These are phyloP conservation scores for Poeciliopsis presidionis DNA, from an alignment of 2,797 vertebrate genomes.

Conservation along the genomic window DNA sequence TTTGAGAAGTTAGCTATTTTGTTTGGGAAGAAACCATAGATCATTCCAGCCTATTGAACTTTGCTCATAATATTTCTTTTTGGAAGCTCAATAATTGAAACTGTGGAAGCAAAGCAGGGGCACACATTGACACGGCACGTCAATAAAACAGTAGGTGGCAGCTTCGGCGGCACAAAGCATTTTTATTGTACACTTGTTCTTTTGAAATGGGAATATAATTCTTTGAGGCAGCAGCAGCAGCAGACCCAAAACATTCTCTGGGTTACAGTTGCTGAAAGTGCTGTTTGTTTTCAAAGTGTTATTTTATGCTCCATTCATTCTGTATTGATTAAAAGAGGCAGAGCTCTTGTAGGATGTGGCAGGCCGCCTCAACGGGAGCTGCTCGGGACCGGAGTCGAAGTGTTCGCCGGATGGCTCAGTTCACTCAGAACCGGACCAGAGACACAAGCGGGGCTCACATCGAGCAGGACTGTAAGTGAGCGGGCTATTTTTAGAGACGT, in stretches of 20 bases:
- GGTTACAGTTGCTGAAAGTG: conserved; percentile 37
- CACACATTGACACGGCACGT: conserved; percentile 59
- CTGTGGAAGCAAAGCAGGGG: conserved; percentile 45
- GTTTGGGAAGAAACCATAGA: conserved; percentile 25
- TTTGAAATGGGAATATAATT: conserved; percentile 63
- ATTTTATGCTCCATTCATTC: conserved; percentile 56
- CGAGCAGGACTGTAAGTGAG: conserved; percentile 54
- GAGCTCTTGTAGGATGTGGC: conserved; percentile 53
- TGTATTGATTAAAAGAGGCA: conserved; percentile 69
- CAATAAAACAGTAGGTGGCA: conserved; percentile 67
- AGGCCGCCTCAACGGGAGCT: conserved; percentile 56
- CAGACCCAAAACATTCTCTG: conserved; percentile 44
- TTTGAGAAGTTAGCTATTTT: conserved; percentile 29
- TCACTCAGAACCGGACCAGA: conserved; percentile 51
- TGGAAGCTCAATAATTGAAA: conserved; percentile 60
- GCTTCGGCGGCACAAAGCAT: conserved; percentile 40
- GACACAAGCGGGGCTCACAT: conserved; percentile 47
- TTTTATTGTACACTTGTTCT: conserved; percentile 62
- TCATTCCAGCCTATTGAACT: conserved; percentile 60
- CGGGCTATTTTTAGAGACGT: conserved; percentile 77
- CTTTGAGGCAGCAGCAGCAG: conserved; percentile 46
- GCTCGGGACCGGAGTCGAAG: conserved; percentile 50
- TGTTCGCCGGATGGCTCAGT: conserved; percentile 59
- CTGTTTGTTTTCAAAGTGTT: conserved; percentile 63
- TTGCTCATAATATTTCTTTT: conserved; percentile 57